These are phyloP conservation scores for Cyrtonyx montezumae DNA, from an alignment of 2,113 vertebrate genomes.

Conservation along the genomic window DNA sequence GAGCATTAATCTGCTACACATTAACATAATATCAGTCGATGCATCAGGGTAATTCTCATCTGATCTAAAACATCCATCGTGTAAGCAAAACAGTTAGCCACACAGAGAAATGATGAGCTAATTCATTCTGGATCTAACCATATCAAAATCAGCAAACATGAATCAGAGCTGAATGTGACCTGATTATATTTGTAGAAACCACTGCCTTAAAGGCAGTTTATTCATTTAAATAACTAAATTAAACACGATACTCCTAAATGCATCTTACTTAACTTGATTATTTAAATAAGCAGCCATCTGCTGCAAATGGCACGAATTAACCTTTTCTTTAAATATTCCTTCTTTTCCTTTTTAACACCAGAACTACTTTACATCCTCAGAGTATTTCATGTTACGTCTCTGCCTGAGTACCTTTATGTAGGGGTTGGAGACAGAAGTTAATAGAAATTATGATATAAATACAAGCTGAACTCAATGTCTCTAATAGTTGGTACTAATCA, in stretches of 20 bases:
- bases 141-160: not conserved
- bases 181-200: not conserved
- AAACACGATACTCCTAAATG: constrained; percentile 27
- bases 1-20: constrained; percentile 61
- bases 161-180: not conserved
- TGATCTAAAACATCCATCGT: constrained; percentile 44
- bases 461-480: constrained; percentile 1
- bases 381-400: not conserved
- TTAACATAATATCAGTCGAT: constrained; percentile 67
- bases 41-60: constrained; percentile 12
- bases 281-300: constrained; percentile 51
- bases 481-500: constrained; percentile 26
- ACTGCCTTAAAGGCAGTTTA: constrained; percentile 18
- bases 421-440: constrained; percentile 21
- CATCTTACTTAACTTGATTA: constrained; percentile 41
- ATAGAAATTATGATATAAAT: constrained; percentile 19
- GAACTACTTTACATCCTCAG: not conserved
- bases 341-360: not conserved
- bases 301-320: not conserved
- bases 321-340: constrained; percentile 14
- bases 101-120: not conserved
- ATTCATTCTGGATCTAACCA: not conserved
- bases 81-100: constrained; percentile 9
- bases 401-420: not conserved
- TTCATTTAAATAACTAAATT: constrained; percentile 59